Evolutionary conservation across 2,888 invertebrate species (phyloP).

Genomic region (Morpho helenor): DNA sequence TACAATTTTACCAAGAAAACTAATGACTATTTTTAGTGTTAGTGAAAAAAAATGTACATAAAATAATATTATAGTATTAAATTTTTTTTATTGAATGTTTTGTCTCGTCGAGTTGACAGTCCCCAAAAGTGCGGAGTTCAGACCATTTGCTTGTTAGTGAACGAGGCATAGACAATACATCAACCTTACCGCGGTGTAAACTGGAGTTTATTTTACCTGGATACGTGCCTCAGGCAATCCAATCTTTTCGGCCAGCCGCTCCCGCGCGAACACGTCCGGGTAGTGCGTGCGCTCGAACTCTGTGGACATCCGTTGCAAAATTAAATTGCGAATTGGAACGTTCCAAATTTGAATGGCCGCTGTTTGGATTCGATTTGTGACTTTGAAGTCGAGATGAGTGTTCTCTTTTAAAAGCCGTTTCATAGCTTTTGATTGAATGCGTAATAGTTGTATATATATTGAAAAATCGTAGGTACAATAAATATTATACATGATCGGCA

Average conservation of each 20-base stretch:
- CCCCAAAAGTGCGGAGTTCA: no score
- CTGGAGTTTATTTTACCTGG: conserved; percentile 91
- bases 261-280: conserved; percentile 97
- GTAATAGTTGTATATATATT: no score
- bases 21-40: no score
- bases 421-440: not conserved
- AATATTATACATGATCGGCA: no score
- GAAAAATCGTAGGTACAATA: no score
- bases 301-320: conserved; percentile 53
- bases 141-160: conserved; percentile 17
- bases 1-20: no score
- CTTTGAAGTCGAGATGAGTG: conserved; percentile 4
- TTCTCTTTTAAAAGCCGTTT: not conserved
- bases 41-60: no score
- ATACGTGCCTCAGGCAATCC: conserved; percentile 99
- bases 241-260: conserved; percentile 97
- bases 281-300: conserved; percentile 99
- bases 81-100: no score
- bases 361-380: conserved; percentile 20
- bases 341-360: conserved; percentile 25
- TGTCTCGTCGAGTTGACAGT: no score
- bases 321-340: conserved; percentile 30
- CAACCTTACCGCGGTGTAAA: conserved; percentile 68
- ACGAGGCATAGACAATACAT: conserved; percentile 37
- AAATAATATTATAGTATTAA: no score